Evolutionary conservation across 2,113 vertebrate genomes (phyloP), one percentile per base, ranked within the genome.

Genomic region (Silurus glanis): DNA sequence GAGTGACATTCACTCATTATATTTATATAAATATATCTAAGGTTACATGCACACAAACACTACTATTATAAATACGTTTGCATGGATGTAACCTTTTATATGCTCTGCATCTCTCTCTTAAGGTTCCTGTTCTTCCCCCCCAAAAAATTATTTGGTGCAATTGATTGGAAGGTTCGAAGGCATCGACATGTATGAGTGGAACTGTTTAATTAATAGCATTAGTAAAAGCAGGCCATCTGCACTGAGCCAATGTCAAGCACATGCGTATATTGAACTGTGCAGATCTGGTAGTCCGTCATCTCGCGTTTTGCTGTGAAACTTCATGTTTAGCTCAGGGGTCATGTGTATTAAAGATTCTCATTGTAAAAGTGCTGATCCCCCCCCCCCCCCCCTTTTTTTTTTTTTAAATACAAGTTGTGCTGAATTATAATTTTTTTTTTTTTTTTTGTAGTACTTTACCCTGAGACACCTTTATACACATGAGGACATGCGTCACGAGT

Each of bases 1-100:
- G 94, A 94, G 94, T 95, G 94, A 95, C 94, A 95, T 95, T 95
- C 94, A 95, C 94, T 95, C 94, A 45, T 62, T 87, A 87, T 90
- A 85, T 87, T 85, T 88, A 82, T 84, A 67, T 28, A 67, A 5
- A n/a, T 1, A 9, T 47, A 72, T 47, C 45, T 14, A 17, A 21
- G 72, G 72, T 53, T n/a, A 76, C 74, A 76, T 55, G 23, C 74
- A 76, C 51, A 56, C 74, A 78, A 55, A 16, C 74, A 78, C 13
- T 56, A 56, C 6, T 37, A 8, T 6, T 84, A 45, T 16, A 62
- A 75, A 51, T 3, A 64, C 12, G 51, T 78, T 78, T 78, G 51
- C 13, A 16, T 55, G 75, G 56, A 78, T 56, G 75, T 78, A 78
- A 76, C 16, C 28, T 81, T 84, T 83, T 87, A 61, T 84, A 76